Evolutionary conservation across 2,888 invertebrate species (phyloP), one percentile per base, ranked within the genome.

Genomic region (Spisula solida): DNA sequence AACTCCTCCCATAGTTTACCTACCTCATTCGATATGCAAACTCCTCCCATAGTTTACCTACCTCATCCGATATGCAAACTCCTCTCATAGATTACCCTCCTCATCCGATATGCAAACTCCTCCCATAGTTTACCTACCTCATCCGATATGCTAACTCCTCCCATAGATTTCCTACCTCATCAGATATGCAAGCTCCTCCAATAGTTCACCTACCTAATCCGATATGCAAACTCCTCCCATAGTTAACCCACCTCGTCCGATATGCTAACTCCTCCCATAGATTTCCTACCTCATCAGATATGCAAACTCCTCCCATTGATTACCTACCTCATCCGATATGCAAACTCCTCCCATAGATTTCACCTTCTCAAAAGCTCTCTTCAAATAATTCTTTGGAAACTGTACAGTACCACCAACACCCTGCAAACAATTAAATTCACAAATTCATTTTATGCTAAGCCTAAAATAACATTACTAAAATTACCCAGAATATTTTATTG

Each of bases 321-420:
- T 98, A 1, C 14, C 25, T 96, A 98, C 98, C 97, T 99, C 99
- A 97, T 99, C 99, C 6, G 98, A 97, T 88, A 99, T 98, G 95
- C 98, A 98, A 0, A 99, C 94, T 6, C 99, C 99, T 0, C 99
- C 99, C 94, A 98, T 97, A 80, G 98, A 97, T 92, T 98, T 98
- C 0, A 99, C 97, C 79, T 98, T 96, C 41, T 98, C 98, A 92
- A 98, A 98, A 0, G 98, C 98, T 94, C 98, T 98, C 95, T 98
- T 98, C 20, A 99, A 96, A 96, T 98, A 99, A 4, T 98, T 98
- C 96, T 98, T 98, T 0, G 99, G 99, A 96, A 98, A 99, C 96
- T 99, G 99, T 0, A 99, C 98, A 0, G 98, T 97, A 0, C 99
- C 99, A 20, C 99, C 99, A 12, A 99, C 98, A 25, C 99, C 99